These are phyloP conservation scores for Planiliza haematocheilus DNA, from an alignment of 2,113 vertebrate species.

Conservation along the genomic window DNA sequence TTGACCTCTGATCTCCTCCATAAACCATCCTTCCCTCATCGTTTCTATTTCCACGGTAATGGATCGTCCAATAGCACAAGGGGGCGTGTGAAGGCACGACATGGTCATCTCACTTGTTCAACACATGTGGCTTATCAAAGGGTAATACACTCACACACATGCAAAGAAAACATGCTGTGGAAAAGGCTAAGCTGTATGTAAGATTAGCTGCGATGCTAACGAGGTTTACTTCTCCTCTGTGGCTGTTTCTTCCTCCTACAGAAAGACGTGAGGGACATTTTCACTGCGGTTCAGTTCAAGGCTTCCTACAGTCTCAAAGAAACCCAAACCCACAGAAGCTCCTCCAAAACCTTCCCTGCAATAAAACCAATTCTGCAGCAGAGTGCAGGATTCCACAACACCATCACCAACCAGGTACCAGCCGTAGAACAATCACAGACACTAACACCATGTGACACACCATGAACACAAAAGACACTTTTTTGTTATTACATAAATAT, in stretches of 20 bases:
- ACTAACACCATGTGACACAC: neutral
- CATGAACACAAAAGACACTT: neutral
- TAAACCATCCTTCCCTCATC: conserved; percentile 86
- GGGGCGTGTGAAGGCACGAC: conserved; percentile 80
- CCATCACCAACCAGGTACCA: conserved; percentile 87
- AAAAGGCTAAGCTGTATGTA: neutral
- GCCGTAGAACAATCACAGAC: no score
- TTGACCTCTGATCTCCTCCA: conserved; percentile 90
- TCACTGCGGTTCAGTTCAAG: conserved; percentile 89
- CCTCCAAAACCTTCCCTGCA: conserved; percentile 78
- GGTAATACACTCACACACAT: conserved; percentile 79
- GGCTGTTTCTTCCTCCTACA: conserved; percentile 70
- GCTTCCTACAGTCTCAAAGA: conserved; percentile 87
- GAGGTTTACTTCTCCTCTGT: neutral
- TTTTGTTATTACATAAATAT: no score
- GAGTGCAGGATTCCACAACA: conserved; percentile 78
- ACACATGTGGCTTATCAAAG: conserved; percentile 88
- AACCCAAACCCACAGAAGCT: conserved; percentile 72
- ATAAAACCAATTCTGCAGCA: conserved; percentile 92
- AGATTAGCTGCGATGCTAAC: neutral
- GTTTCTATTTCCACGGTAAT: conserved; percentile 93
- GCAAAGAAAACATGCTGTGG: neutral
- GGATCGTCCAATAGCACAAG: conserved; percentile 87
- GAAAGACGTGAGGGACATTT: conserved; percentile 94
- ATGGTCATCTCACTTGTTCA: conserved; percentile 77